Base-by-base conservation (phyloP, 1,140 invertebrate genomes). In the Cyphomyrmex costatus region DNA sequence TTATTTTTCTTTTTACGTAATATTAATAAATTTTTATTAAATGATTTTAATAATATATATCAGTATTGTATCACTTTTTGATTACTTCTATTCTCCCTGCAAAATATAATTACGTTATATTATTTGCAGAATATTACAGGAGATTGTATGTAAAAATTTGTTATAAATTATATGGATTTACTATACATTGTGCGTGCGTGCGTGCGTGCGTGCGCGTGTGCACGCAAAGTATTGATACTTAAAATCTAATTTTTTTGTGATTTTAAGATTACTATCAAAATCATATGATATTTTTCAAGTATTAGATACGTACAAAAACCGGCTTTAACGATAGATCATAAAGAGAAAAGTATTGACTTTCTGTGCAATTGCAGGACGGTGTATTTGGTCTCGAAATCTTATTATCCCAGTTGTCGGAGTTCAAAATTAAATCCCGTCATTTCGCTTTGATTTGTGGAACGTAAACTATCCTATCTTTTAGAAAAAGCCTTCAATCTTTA, bases 371-470 rank as follows among this genome's bases (percentile, higher is more conserved):
- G 53, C 70, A 60, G 24, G 19, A 16, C 24, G 24, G 14, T 73
- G 19, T 82, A 82, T 82, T 82, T 82, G 53, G 16, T 82, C 51
- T 73, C 19, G 79, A 73, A 73, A 82, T 19, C 79, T 73, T 60
- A 82, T 82, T 82, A 73, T 82, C 66, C 53, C 66, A 70, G 63
- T 80, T 80, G 65, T 70, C 51, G 66, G 21, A 82, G 79, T 36
- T 73, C 56, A 82, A 82, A 82, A 82, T 82, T 82, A 82, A 82
- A 82, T 82, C 53, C 24, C 27, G 66, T 36, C 70, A 19, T 71
- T 82, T 73, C 10, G n/a, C 51, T 24, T 82, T 82, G 51, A 82
- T 73, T 80, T 49, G 30, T 36, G 77, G 7, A 78, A 65, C 36
- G 49, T 68, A 46, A 68, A 68, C 46, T 30, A 42, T 68, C 21